Percentiles rank a stretch among this genome's conserved stretches.
These are phyloP conservation scores for Rhipidura dahli DNA, from an alignment of 2,113 vertebrate species.

Conservation along the genomic window DNA sequence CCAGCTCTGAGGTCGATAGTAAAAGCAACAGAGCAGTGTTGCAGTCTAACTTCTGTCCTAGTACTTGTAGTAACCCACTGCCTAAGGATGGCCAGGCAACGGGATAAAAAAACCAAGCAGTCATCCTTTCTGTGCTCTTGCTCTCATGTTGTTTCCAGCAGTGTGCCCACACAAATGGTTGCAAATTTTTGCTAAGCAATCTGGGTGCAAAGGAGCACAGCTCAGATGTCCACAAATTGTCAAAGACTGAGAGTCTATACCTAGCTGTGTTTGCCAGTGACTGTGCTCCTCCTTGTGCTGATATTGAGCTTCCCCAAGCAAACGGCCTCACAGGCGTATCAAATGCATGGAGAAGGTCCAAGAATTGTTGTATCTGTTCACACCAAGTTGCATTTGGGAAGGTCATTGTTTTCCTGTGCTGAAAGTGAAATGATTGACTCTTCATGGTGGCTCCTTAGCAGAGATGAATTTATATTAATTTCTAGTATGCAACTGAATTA, in stretches of 20 bases:
- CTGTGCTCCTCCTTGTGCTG: background rate
- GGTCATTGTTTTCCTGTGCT: background rate
- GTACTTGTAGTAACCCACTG: background rate
- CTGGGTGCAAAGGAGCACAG: background rate
- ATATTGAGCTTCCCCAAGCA: background rate
- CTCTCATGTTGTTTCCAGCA: accelerated
- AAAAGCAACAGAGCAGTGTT: background rate
- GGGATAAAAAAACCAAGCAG: background rate
- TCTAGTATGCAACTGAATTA: background rate
- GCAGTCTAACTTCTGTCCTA: background rate
- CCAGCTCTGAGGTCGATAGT: background rate
- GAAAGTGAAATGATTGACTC: background rate
- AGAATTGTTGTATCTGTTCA: background rate
- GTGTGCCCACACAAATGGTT: background rate
- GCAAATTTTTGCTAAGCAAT: background rate
- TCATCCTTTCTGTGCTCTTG: background rate
- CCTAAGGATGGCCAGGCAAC: background rate
- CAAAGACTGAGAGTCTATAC: background rate
- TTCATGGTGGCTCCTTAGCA: background rate
- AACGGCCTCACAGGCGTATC: background rate
- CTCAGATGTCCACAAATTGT: background rate
- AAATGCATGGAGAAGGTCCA: background rate
- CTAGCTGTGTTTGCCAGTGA: background rate
- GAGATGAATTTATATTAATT: background rate
- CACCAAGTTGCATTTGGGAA: background rate